These are phyloP conservation scores for Diglossa brunneiventris DNA, from an alignment of 2,113 vertebrate species.

Conservation along the genomic window DNA sequence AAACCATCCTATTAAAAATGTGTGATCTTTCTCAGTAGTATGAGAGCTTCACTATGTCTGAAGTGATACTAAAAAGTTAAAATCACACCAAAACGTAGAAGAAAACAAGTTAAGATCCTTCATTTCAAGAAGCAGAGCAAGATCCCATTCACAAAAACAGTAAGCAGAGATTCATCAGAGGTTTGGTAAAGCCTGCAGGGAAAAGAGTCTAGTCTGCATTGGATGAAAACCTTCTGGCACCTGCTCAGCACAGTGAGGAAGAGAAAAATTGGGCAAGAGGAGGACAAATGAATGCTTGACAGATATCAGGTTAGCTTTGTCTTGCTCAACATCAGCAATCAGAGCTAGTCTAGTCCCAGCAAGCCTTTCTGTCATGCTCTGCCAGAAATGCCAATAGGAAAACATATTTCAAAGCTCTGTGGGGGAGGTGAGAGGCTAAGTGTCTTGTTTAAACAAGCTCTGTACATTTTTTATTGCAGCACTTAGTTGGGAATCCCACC, in stretches of 20 bases:
- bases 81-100: not conserved
- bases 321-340: not conserved
- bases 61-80: not conserved
- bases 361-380: not conserved
- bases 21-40: not conserved
- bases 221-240: not conserved
- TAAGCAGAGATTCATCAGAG: not conserved
- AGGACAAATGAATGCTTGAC: not conserved
- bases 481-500: not conserved
- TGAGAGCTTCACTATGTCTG: not conserved
- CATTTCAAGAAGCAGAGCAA: not conserved
- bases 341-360: not conserved
- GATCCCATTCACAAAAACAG: not conserved
- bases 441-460: conserved; percentile 2
- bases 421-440: not conserved
- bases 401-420: not conserved
- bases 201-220: not conserved
- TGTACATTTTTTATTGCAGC: not conserved
- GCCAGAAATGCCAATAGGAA: not conserved
- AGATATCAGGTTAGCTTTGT: not conserved
- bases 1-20: not conserved
- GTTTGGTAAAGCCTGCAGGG: not conserved
- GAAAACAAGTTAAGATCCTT: not conserved
- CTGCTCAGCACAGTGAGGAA: not conserved
- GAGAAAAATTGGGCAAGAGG: not conserved